Evolutionary conservation across 2,888 invertebrate species (phyloP).

Genomic region (Helleia helle): DNA sequence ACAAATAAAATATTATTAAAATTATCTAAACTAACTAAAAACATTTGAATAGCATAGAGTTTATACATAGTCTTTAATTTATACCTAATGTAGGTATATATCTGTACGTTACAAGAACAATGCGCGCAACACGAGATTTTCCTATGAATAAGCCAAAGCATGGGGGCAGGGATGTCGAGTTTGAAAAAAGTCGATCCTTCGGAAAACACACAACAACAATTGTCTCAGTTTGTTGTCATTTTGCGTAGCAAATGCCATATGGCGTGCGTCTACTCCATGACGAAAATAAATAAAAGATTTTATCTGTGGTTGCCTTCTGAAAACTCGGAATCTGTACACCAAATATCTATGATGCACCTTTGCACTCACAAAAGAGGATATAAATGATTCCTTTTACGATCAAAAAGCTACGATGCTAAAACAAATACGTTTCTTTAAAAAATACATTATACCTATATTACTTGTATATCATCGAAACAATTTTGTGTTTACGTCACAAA

Average conservation of each 20-base stretch:
- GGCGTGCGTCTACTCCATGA: conserved; percentile 48
- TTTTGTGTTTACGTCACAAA: too few species aligned
- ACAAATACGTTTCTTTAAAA: too few species aligned
- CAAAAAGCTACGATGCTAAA: too few species aligned
- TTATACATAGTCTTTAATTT: too few species aligned
- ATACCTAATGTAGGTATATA: background rate
- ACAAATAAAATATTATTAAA: too few species aligned
- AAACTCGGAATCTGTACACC: conserved; percentile 9
- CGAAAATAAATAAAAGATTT: conserved; percentile 40
- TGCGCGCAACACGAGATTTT: conserved; percentile 8
- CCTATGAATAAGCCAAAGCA: conserved; percentile 31
- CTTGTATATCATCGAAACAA: too few species aligned
- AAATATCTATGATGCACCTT: conserved; percentile 3
- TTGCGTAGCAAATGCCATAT: conserved; percentile 57
- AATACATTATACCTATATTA: too few species aligned
- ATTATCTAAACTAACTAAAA: too few species aligned
- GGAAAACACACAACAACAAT: conserved; percentile 55
- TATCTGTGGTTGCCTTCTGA: conserved; percentile 17
- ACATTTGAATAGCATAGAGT: too few species aligned
- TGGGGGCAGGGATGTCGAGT: conserved; percentile 16
- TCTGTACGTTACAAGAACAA: background rate
- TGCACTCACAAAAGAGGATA: conserved; percentile 6
- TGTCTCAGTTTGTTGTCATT: conserved; percentile 57
- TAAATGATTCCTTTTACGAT: too few species aligned
- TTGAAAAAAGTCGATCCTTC: conserved; percentile 29